A percentile compares a stretch with the other conserved stretches of the same genome.
Evolutionary conservation across 2,113 vertebrate genomes (phyloP).

Genomic region (Myotis yumanensis): DNA sequence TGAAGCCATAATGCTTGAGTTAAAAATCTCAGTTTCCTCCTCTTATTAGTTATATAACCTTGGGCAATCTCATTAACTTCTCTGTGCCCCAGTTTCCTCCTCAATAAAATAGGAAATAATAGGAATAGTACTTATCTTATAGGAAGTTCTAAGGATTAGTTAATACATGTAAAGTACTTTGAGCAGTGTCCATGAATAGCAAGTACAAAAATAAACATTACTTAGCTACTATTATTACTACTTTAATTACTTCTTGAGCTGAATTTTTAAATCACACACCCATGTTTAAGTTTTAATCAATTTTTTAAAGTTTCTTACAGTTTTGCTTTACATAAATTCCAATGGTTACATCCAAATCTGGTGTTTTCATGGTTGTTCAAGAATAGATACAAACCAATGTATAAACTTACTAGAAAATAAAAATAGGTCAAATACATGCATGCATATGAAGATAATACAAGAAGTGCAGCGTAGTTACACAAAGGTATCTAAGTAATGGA

Average conservation of each 20-base stretch:
- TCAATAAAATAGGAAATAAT: neutral
- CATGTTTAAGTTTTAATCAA: neutral
- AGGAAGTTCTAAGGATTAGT: neutral
- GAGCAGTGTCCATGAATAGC: neutral
- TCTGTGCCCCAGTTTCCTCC: neutral
- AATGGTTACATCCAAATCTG: neutral
- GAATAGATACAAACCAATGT: neutral
- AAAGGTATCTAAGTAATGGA: neutral
- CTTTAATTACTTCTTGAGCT: neutral
- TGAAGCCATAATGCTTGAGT: neutral
- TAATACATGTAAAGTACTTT: neutral
- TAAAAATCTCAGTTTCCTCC: neutral
- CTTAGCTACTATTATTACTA: neutral
- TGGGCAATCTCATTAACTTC: neutral
- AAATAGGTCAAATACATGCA: neutral
- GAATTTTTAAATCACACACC: neutral
- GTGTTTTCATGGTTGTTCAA: neutral
- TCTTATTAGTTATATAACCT: neutral
- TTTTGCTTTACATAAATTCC: neutral
- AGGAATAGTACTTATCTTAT: neutral
- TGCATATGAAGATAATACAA: neutral
- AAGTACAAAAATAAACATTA: neutral
- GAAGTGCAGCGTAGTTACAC: neutral
- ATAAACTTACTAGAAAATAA: neutral
- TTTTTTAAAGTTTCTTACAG: neutral